A percentile compares a stretch with the other conserved stretches of the same genome.
Evolutionary conservation across 2,888 invertebrate species (phyloP).

Genomic region (Strigamia crassipes): DNA sequence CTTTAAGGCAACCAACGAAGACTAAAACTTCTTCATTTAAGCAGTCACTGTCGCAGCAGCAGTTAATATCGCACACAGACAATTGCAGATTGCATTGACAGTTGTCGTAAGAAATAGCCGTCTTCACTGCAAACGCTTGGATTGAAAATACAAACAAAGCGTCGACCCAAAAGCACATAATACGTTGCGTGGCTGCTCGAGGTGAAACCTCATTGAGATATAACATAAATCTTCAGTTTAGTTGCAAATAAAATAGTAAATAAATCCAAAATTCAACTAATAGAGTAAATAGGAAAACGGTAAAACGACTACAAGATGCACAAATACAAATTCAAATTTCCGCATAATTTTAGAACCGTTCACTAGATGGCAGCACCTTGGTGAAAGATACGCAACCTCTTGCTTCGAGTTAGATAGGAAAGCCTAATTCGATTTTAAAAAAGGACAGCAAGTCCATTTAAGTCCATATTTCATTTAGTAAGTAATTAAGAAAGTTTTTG

Average conservation of each 20-base stretch:
- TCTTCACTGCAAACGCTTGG: neutral
- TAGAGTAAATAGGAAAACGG: no score
- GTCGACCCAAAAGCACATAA: neutral
- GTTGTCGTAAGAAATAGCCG: neutral
- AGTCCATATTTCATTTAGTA: no score
- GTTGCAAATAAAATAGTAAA: no score
- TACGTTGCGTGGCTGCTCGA: neutral
- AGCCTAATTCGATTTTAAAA: neutral
- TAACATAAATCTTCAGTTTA: no score
- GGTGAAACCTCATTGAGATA: neutral
- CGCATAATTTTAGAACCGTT: no score
- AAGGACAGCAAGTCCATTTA: no score
- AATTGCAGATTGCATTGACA: neutral
- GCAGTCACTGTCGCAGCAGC: conserved; percentile 3
- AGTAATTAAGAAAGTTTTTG: no score
- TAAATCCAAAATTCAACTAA: no score
- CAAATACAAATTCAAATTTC: no score
- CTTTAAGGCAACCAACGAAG: neutral
- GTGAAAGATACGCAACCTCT: neutral
- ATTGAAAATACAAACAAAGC: neutral
- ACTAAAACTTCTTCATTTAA: neutral
- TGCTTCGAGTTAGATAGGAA: neutral
- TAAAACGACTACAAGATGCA: no score
- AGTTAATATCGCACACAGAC: neutral
- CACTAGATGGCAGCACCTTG: no score